A percentile compares a stretch with the other conserved stretches of the same genome.
These are phyloP conservation scores for Aix galericulata DNA, from an alignment of 2,113 vertebrate genomes.

Conservation along the genomic window DNA sequence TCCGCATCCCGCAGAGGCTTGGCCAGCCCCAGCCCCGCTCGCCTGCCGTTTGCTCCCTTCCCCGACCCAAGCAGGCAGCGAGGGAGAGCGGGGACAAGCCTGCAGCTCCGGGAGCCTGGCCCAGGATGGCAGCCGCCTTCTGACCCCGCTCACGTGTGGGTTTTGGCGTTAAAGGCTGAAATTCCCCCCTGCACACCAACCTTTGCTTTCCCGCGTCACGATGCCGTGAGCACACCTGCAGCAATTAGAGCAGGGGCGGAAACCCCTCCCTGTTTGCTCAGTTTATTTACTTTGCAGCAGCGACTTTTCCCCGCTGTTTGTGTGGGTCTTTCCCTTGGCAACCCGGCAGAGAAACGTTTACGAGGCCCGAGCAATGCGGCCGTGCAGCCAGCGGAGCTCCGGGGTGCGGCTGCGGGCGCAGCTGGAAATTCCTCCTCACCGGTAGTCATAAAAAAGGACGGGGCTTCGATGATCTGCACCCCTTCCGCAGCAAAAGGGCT, in stretches of 20 bases:
- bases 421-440: constrained; percentile 50
- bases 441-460: neutral
- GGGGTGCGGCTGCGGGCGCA: constrained; percentile 53
- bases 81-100: neutral
- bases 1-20: neutral
- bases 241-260: neutral
- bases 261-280: constrained; percentile 30
- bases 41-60: constrained; percentile 17
- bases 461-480: neutral
- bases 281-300: constrained; percentile 41
- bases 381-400: neutral
- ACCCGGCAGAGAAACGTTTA: constrained; percentile 38
- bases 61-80: neutral
- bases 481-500: neutral
- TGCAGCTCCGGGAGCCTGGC: neutral
- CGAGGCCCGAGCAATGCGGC: constrained; percentile 41
- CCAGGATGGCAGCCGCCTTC: neutral
- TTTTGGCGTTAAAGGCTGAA: neutral
- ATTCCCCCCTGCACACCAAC: neutral
- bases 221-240: constrained; percentile 38
- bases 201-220: neutral
- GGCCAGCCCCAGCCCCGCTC: neutral
- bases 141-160: neutral
- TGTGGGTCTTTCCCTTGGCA: constrained; percentile 63
- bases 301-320: constrained; percentile 53